Evolutionary conservation across 2,888 invertebrate species (phyloP), one percentile per base, ranked within the genome.

Genomic region (Cheilosia vulpina): DNA sequence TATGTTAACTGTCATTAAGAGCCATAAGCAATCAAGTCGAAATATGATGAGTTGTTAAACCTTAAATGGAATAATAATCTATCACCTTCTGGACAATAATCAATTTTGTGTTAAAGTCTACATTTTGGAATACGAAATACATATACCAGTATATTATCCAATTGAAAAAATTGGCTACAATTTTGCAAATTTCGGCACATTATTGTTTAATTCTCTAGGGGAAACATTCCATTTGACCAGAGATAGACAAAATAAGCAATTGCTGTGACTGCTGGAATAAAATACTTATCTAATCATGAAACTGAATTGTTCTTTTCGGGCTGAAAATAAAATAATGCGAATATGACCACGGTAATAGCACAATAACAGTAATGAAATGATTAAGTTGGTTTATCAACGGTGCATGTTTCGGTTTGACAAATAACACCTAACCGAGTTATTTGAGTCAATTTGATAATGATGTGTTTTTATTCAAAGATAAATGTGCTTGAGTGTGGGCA

Each of bases 211-310:
- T 19, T 47, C 3, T 3, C 45, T 17, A 69, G 45, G 34, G 45
- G 34, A 57, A 31, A 31, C 34, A n/a, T 38, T 27, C 24, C 13
- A 50, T 50, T 57, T 55, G 9, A 17, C 9, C 17, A 9, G 45
- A 47, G 17, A 45, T 45, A 21, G 43, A n/a, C 6, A 52, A 31
- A 9, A 31, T 31, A 31, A 9, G 9, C 47, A 31, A 17, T 19
- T 9, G 34, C 34, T 21, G 0, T 21, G 38, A 31, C 27, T 7
- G 13, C 19, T 50, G 38, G 4, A 41, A 52, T 58, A 41, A 50
- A 66, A 66, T 58, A 58, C 50, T 75, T 66, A 75, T 75, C 75
- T 75, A 66, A 75, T 75, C 75, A 47, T 65, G 38, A 45, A 53
- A 63, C 34, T 45, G 34, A 63, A 63, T 73, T 73, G 63, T 34